Evolutionary conservation across 2,888 invertebrate genomes (phyloP).

Genomic region (Amblyteles armatorius): DNA sequence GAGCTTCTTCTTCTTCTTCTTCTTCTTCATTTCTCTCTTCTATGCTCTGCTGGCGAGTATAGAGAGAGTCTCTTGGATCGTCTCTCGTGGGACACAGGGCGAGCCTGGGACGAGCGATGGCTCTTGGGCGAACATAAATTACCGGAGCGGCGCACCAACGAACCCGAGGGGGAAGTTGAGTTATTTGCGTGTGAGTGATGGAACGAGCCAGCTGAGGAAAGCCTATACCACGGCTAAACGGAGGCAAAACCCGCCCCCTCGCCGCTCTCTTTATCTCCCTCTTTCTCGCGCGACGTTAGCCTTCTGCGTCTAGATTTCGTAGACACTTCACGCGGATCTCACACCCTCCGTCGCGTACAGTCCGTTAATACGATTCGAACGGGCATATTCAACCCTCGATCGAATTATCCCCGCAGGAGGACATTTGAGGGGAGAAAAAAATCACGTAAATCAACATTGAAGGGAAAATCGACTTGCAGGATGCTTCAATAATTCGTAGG

Average conservation of each 20-base stretch:
- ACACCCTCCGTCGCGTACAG: neutral
- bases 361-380: constrained; percentile 7
- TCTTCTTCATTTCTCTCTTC: neutral
- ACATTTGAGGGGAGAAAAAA: neutral
- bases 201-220: constrained; percentile 84
- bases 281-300: constrained; percentile 19
- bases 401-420: neutral
- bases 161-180: constrained; percentile 81
- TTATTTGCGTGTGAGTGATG: constrained; percentile 85
- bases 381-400: constrained; percentile 2
- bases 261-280: constrained; percentile 38
- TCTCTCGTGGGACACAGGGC: constrained; percentile 53
- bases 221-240: constrained; percentile 71
- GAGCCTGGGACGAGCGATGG: constrained; percentile 77
- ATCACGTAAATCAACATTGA: too few relatives aligned
- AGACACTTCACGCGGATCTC: constrained; percentile 35
- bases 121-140: constrained; percentile 82
- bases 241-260: constrained; percentile 58
- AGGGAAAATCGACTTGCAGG: too few relatives aligned
- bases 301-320: constrained; percentile 6
- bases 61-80: constrained; percentile 40
- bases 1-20: constrained; percentile 8
- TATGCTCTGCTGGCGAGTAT: neutral
- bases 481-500: too few relatives aligned
- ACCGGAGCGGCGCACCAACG: constrained; percentile 76